These are phyloP conservation scores for Heliconius eleuchia DNA, from an alignment of 1,140 invertebrate species.

Conservation along the genomic window DNA sequence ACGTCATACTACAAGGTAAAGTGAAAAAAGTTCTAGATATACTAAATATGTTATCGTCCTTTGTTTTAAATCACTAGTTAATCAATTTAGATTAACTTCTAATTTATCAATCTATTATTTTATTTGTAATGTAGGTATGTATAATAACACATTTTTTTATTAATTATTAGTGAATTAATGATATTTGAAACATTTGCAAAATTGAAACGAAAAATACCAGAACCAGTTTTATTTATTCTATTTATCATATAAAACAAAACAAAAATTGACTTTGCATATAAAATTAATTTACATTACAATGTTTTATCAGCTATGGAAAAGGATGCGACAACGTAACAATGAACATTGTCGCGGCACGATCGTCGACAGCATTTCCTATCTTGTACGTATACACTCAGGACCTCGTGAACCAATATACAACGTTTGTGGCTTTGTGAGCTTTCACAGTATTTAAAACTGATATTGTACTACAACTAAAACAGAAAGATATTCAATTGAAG, in stretches of 20 bases:
- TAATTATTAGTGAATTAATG: too few species aligned
- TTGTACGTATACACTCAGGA: neutral
- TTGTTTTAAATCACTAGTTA: too few species aligned
- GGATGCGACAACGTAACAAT: neutral
- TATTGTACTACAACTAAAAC: neutral
- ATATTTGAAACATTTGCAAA: too few species aligned
- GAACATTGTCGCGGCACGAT: neutral
- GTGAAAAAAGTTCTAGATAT: too few species aligned
- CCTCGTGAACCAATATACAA: constrained; percentile 3
- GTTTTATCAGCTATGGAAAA: neutral
- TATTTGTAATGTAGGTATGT: too few species aligned
- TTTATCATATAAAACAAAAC: neutral
- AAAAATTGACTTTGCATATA: neutral
- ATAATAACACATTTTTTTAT: too few species aligned
- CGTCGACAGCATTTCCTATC: neutral
- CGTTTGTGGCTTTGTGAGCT: neutral
- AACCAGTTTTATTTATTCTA: neutral
- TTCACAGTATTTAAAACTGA: neutral
- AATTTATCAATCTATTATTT: too few species aligned
- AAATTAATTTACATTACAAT: neutral
- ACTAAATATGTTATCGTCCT: too few species aligned
- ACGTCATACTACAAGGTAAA: too few species aligned
- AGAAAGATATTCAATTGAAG: too few species aligned
- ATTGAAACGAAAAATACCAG: too few species aligned
- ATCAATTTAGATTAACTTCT: too few species aligned